Base-by-base conservation (phyloP, 92 coral and sea anemone species). In the Desmophyllum pertusum region DNA sequence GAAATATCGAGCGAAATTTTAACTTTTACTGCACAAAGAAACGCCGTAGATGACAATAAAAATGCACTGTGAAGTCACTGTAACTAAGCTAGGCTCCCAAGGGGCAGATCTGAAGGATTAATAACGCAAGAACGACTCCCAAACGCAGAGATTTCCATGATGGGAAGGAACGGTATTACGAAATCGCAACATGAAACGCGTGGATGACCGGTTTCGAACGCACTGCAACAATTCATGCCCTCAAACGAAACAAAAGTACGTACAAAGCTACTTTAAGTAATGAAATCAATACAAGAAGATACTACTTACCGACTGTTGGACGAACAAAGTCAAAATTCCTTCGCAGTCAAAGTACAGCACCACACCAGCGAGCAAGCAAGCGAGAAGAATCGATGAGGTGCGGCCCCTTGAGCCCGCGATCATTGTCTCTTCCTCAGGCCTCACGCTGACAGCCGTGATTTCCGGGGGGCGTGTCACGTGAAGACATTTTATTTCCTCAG, bases 391-490 rank as follows among this genome's bases (percentile, higher is more conserved):
- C 85, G 55, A 81, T 72, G 79, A 82, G 86, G 86, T 82, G 86
- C 79, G 86, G 86, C 86, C 67, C 46, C 61, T 72, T 82, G 86
- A 82, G 86, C 79, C 86, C 46, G 71, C 86, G 53, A 59, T 82
- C 31, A 3, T 18, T 40, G 18, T 37, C 66, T 71, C 64, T 43
- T 82, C 38, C 59, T 73, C 70, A 82, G 86, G 69, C 63, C 79
- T 29, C 68, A 18, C 51, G 74, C 84, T 62, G 76, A 48, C 27
- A 52, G 65, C 14, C 25, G 39, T 25, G 39, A 27, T 33, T 36
- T 50, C 70, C 29, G 55, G 84, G 84, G 76, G 76, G 67, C 9
- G 67, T 69, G 75, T 59, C 35, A 51, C 66, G 0, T 6, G 30
- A 29, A 31, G 14, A 39, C 11, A 15, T 39, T 19, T 27, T 14